A percentile compares a stretch with the other conserved stretches of the same genome.
phyloP scores from a whole-genome alignment of 1,140 invertebrate species.

The Anastrepha ludens region DNA sequence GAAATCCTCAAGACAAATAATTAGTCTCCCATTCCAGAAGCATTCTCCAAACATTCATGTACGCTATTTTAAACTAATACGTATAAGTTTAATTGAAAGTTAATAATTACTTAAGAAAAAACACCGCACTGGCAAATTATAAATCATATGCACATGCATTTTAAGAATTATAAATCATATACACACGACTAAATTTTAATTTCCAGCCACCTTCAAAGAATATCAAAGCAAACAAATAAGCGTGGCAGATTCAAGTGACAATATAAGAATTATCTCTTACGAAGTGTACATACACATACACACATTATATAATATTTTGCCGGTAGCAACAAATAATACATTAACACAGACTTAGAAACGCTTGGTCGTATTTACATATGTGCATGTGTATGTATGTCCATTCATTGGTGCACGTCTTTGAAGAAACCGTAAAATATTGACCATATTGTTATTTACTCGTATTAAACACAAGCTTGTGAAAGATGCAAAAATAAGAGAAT shows the following conservation, averaged over 20 bases:
- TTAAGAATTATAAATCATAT: background rate
- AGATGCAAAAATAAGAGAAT: background rate
- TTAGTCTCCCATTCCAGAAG: no score
- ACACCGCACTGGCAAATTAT: no score
- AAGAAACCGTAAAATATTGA: slow-evolving; percentile 18
- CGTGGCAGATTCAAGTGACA: background rate
- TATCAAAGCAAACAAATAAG: background rate
- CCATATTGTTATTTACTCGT: background rate
- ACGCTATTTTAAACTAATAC: no score
- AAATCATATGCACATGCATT: no score
- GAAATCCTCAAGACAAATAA: no score
- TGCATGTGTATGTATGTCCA: background rate
- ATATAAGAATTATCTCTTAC: background rate
- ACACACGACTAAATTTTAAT: background rate
- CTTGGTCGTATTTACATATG: background rate
- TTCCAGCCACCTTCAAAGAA: background rate
- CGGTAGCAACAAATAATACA: slow-evolving; percentile 12
- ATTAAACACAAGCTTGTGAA: background rate
- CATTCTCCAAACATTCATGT: no score
- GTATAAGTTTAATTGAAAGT: no score
- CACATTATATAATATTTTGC: slow-evolving; percentile 4
- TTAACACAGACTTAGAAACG: background rate
- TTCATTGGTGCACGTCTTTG: background rate
- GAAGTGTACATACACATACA: background rate
- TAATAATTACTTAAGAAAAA: no score